phyloP scores from a whole-genome alignment of 1,140 invertebrate species.

The Drosophila seguyi region DNA sequence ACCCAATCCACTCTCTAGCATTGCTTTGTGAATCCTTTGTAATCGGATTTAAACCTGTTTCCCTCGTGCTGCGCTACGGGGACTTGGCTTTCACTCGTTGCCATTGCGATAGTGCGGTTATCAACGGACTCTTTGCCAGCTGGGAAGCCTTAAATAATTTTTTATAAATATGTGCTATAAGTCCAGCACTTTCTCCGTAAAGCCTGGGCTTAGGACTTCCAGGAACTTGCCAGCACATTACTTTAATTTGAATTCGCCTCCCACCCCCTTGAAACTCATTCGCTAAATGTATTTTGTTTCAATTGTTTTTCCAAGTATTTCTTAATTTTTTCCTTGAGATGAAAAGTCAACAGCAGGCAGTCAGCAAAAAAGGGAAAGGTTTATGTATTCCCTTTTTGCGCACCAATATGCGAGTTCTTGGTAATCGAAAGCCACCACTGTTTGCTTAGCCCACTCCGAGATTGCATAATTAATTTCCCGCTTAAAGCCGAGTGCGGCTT shows the following conservation, averaged over 20 bases:
- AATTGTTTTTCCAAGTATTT: constrained; percentile 39
- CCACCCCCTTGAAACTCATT: constrained; percentile 4
- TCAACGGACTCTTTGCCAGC: constrained; percentile 1
- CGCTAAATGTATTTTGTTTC: constrained; percentile 26
- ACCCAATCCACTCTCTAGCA: constrained; percentile 24
- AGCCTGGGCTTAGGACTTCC: not conserved
- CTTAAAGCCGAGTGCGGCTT: constrained; percentile 24
- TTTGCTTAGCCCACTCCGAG: constrained; percentile 18
- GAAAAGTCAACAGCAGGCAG: constrained; percentile 31
- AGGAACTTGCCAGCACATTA: not conserved
- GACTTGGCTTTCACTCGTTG: constrained; percentile 6
- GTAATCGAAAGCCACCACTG: constrained; percentile 35
- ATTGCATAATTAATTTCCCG: constrained; percentile 46
- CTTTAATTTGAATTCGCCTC: constrained; percentile 21
- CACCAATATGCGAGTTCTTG: constrained; percentile 5
- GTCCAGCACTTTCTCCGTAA: not conserved
- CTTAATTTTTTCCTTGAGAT: constrained; percentile 14
- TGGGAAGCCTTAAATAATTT: not conserved
- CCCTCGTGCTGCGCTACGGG: constrained; percentile 3
- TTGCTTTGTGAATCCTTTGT: constrained; percentile 31
- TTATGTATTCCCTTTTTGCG: not conserved
- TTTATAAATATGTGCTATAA: constrained; percentile 1
- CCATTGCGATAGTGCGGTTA: constrained; percentile 28
- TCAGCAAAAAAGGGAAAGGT: constrained; percentile 4
- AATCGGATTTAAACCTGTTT: constrained; percentile 63